phyloP scores from a whole-genome alignment of 2,113 vertebrate genomes.

The Syngnathus floridae region DNA sequence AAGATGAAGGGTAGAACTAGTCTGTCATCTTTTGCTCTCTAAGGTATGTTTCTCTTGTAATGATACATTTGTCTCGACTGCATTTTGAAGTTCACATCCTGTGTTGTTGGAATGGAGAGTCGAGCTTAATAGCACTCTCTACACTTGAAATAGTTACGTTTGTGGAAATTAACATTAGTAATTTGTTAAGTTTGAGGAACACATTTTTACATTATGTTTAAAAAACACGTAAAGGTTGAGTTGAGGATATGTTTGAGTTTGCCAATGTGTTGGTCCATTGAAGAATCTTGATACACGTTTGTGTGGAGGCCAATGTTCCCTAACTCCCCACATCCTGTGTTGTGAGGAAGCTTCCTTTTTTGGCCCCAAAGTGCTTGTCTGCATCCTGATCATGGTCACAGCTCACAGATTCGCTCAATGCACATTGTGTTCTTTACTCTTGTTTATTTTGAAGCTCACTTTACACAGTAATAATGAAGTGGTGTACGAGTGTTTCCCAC shows the following conservation, averaged over 20 bases:
- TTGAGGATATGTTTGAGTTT: conserved; percentile 6
- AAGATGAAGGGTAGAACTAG: conserved; percentile 43
- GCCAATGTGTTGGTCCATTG: conserved; percentile 10
- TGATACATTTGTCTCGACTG: background rate
- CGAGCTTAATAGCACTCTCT: too few relatives aligned
- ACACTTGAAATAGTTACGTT: too few relatives aligned
- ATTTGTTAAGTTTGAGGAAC: background rate
- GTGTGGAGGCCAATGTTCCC: conserved; percentile 46
- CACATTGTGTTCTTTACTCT: conserved; percentile 34
- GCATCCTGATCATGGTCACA: conserved; percentile 63
- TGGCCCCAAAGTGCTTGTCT: conserved; percentile 56
- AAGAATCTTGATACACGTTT: conserved; percentile 44
- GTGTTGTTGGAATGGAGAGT: background rate
- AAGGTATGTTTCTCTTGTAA: conserved; percentile 33
- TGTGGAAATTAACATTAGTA: background rate
- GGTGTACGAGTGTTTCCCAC: background rate
- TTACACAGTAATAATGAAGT: background rate
- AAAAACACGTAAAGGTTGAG: too few relatives aligned
- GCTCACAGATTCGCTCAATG: conserved; percentile 39
- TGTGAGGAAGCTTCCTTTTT: conserved; percentile 63
- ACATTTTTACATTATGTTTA: background rate
- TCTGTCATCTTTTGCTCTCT: conserved; percentile 27
- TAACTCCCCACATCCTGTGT: conserved; percentile 61
- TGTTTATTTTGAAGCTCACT: background rate
- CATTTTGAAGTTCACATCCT: background rate